phyloP scores from a whole-genome alignment of 2,888 invertebrate genomes.

The Eupithecia dodoneata region DNA sequence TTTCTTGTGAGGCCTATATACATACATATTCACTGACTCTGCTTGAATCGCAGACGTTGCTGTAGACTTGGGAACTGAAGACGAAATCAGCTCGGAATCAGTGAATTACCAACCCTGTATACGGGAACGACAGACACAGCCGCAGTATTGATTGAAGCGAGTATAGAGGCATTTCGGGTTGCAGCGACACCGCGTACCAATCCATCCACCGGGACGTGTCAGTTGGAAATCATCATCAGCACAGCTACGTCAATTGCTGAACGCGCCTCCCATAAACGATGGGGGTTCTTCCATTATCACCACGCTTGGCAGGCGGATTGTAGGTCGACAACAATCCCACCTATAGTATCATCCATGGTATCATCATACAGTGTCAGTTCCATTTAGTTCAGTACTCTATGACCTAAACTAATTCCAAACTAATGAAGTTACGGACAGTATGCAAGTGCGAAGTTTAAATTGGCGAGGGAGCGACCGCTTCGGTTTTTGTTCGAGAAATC shows the following conservation, averaged over 20 bases:
- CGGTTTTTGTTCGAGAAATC: slow-evolving; percentile 75
- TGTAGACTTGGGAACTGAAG: too few species aligned
- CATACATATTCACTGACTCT: too few species aligned
- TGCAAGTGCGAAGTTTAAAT: slow-evolving; percentile 74
- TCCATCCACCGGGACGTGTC: neutral
- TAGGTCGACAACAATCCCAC: neutral
- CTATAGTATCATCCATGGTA: neutral
- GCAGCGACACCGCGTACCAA: neutral
- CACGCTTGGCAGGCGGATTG: too few species aligned
- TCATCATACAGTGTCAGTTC: slow-evolving; percentile 20
- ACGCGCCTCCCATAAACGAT: too few species aligned
- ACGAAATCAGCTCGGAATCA: too few species aligned
- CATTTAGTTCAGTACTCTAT: slow-evolving; percentile 23
- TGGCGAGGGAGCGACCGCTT: slow-evolving; percentile 64
- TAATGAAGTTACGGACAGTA: slow-evolving; percentile 70
- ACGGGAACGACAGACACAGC: neutral
- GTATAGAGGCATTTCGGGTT: neutral
- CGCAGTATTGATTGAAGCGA: slow-evolving; percentile 4
- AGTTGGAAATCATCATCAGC: neutral
- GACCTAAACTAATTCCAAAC: slow-evolving; percentile 59
- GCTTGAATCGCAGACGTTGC: too few species aligned
- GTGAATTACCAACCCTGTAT: too few species aligned
- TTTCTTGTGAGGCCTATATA: too few species aligned
- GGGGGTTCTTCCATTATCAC: too few species aligned
- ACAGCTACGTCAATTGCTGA: too few species aligned